A percentile compares a stretch with the other conserved stretches of the same genome.
Evolutionary conservation across 2,113 vertebrate genomes (phyloP).

Genomic region (Phoenicopterus ruber): DNA sequence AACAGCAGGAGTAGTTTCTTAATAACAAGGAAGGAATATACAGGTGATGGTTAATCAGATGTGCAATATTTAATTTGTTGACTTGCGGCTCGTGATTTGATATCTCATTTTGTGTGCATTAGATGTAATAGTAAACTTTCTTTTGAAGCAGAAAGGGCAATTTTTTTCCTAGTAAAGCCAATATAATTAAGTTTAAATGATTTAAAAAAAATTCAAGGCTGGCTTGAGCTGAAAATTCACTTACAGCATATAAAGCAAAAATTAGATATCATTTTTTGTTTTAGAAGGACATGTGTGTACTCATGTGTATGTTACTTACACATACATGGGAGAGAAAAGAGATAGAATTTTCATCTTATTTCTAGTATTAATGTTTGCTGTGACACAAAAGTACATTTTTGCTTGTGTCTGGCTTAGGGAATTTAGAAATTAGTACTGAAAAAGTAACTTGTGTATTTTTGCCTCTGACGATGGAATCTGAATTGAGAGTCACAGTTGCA

Average conservation of each 20-base stretch:
- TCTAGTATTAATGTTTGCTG: not conserved
- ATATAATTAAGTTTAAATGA: not conserved
- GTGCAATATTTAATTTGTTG: not conserved
- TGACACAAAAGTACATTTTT: not conserved
- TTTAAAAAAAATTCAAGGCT: not conserved
- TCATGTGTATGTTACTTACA: not conserved
- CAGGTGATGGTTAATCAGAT: not conserved
- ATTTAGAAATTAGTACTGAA: not conserved
- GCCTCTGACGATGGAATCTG: not conserved
- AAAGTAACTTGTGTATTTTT: not conserved
- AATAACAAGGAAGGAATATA: not conserved
- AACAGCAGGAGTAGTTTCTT: not conserved
- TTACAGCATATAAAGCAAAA: not conserved
- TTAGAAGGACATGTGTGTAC: not conserved
- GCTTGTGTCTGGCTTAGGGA: not conserved
- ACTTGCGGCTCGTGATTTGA: not conserved
- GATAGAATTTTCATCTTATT: not conserved
- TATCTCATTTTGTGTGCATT: not conserved
- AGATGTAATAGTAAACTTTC: not conserved
- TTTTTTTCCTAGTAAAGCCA: not conserved
- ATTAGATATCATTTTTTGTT: not conserved
- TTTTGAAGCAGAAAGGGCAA: not conserved
- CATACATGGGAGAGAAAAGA: not conserved
- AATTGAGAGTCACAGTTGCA: not conserved
- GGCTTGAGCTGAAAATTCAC: not conserved